Percentiles rank a stretch among this genome's conserved stretches.
Evolutionary conservation across 1,140 invertebrate species (phyloP).

Genomic region (Macrocentrus cingulum): DNA sequence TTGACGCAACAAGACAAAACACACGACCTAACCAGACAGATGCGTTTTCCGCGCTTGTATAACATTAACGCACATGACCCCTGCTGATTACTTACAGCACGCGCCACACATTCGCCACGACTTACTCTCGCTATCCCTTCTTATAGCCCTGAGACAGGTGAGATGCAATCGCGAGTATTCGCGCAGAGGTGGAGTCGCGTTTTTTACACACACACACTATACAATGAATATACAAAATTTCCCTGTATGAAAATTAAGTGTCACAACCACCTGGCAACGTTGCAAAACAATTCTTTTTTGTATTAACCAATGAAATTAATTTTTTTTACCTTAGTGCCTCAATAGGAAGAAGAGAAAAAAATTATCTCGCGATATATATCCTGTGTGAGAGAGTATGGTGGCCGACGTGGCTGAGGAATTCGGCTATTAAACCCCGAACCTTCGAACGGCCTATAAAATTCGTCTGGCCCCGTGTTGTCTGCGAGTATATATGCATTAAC

Average conservation of each 20-base stretch:
- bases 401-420: constrained; percentile 33
- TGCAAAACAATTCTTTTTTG: too few species aligned
- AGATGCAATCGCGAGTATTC: constrained; percentile 13
- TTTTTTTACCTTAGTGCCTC: not conserved
- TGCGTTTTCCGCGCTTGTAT: too few species aligned
- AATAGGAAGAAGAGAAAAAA: constrained; percentile 1
- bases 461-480: constrained; percentile 55
- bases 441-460: constrained; percentile 59
- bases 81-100: too few species aligned
- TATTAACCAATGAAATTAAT: too few species aligned
- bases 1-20: too few species aligned
- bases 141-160: constrained; percentile 9
- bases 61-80: too few species aligned
- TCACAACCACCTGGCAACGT: too few species aligned
- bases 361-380: not conserved
- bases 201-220: not conserved
- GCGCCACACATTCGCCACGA: too few species aligned
- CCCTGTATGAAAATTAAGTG: not conserved
- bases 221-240: constrained; percentile 4
- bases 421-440: constrained; percentile 43
- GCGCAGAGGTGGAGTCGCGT: not conserved
- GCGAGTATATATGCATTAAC: constrained; percentile 47
- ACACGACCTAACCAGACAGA: too few species aligned
- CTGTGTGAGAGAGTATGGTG: not conserved
- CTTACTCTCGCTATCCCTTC: too few species aligned